Percentiles rank a stretch among this genome's conserved stretches.
These are phyloP conservation scores for Drosophila niveifrons DNA, from an alignment of 2,888 invertebrate species.

Conservation along the genomic window DNA sequence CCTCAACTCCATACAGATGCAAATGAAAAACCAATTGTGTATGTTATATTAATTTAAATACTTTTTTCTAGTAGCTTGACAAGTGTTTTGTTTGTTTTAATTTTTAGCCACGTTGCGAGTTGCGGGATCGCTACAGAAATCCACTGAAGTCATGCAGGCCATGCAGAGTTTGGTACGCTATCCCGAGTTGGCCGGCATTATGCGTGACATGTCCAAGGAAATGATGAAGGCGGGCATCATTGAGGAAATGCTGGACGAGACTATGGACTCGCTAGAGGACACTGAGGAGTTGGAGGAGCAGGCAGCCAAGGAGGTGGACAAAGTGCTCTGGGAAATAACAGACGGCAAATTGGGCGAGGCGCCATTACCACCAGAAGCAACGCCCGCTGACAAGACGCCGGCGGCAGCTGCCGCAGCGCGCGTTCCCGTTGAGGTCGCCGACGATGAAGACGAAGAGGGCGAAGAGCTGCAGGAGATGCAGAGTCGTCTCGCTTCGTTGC, in stretches of 20 bases:
- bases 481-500: constrained; percentile 93
- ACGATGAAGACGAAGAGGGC: constrained; percentile 89
- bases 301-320: constrained; percentile 96
- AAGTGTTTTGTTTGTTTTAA: background rate
- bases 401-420: constrained; percentile 86
- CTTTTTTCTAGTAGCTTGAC: background rate
- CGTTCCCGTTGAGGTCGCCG: constrained; percentile 78
- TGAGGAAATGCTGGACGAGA: constrained; percentile 99
- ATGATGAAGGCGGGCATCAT: constrained; percentile 99
- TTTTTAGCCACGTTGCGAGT: constrained; percentile 94
- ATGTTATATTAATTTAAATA: constrained; percentile 63
- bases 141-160: constrained; percentile 99
- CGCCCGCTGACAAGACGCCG: constrained; percentile 76
- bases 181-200: constrained; percentile 97
- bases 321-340: constrained; percentile 95
- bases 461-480: constrained; percentile 97
- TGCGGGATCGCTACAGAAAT: constrained; percentile 96
- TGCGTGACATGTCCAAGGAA: constrained; percentile 99
- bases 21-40: constrained; percentile 99
- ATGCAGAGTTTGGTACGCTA: constrained; percentile 97
- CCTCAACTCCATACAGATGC: constrained; percentile 97
- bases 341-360: constrained; percentile 97
- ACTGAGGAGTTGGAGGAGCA: constrained; percentile 98
- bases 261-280: constrained; percentile 96
- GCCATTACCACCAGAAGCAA: constrained; percentile 91